Conservation (phyloP, 2,113 vertebrate genomes). For the Pseudolaguvia tuberculata region DNA sequence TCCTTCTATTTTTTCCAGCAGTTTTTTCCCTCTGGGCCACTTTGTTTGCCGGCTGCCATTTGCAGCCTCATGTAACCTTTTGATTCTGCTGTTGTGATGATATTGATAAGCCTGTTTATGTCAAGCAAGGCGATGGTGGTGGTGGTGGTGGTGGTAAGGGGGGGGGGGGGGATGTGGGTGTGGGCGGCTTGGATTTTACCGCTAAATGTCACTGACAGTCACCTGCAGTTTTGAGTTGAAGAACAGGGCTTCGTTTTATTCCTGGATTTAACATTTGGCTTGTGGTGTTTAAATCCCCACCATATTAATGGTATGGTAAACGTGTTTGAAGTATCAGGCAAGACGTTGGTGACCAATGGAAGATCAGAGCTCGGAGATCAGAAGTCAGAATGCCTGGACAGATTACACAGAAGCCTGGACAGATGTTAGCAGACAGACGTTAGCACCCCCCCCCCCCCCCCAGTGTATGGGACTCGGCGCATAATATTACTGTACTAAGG, state of each 20-base stretch:
- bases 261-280: neutral
- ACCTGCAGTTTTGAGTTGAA: neutral
- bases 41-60: constrained; percentile 24
- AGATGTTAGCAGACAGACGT: neutral
- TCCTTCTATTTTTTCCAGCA: constrained; percentile 1
- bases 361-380: too few relatives aligned
- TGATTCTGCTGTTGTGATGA: constrained; percentile 7
- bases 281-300: neutral
- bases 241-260: neutral
- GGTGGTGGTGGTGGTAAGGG: too few relatives aligned
- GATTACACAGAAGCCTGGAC: too few relatives aligned
- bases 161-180: too few relatives aligned
- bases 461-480: neutral
- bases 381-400: too few relatives aligned
- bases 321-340: too few relatives aligned
- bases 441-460: too few relatives aligned
- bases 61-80: constrained; percentile 29
- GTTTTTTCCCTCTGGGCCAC: neutral
- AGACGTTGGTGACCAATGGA: too few relatives aligned
- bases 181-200: neutral
- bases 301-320: neutral
- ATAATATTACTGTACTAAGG: neutral
- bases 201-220: constrained; percentile 19
- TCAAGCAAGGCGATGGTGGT: too few relatives aligned
- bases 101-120: constrained; percentile 30